Conservation (phyloP, 2,113 vertebrate genomes). For the Sinocyclocheilus anophthalmus region DNA sequence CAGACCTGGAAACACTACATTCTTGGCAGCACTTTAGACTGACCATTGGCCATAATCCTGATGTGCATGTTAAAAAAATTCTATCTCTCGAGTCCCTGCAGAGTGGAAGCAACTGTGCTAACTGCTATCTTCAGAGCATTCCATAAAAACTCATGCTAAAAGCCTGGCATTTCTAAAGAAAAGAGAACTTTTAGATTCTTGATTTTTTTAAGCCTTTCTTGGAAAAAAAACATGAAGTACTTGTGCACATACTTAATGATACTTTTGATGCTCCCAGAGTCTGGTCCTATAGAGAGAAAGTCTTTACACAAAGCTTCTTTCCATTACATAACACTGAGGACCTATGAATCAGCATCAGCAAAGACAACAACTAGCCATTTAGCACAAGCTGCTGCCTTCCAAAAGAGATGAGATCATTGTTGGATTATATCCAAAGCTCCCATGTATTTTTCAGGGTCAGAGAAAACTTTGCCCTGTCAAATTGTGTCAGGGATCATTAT, state of each 20-base stretch:
- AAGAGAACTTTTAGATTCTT: slow-evolving; percentile 1
- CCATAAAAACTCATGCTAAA: neutral
- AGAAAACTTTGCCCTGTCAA: slow-evolving; percentile 69
- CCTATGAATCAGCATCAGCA: slow-evolving; percentile 69
- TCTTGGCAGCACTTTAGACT: slow-evolving; percentile 33
- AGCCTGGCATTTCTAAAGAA: neutral
- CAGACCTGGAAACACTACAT: slow-evolving; percentile 41
- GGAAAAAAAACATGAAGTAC: neutral
- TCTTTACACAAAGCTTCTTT: neutral
- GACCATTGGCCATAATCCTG: slow-evolving; percentile 21
- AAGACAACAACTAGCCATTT: slow-evolving; percentile 63
- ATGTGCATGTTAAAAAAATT: neutral
- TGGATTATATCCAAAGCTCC: slow-evolving; percentile 72
- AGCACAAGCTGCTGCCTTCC: slow-evolving; percentile 60
- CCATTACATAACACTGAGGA: slow-evolving; percentile 66
- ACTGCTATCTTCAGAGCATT: neutral
- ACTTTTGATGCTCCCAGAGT: neutral
- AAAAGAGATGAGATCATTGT: slow-evolving; percentile 74
- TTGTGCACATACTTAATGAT: neutral
- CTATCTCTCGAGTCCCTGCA: neutral
- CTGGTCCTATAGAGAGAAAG: neutral
- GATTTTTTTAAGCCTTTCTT: neutral
- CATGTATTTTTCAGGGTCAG: slow-evolving; percentile 71
- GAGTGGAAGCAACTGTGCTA: neutral
- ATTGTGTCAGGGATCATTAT: slow-evolving; percentile 64